Evolutionary conservation across 2,113 vertebrate species (phyloP), one percentile per base, ranked within the genome.

Genomic region (Vidua macroura): DNA sequence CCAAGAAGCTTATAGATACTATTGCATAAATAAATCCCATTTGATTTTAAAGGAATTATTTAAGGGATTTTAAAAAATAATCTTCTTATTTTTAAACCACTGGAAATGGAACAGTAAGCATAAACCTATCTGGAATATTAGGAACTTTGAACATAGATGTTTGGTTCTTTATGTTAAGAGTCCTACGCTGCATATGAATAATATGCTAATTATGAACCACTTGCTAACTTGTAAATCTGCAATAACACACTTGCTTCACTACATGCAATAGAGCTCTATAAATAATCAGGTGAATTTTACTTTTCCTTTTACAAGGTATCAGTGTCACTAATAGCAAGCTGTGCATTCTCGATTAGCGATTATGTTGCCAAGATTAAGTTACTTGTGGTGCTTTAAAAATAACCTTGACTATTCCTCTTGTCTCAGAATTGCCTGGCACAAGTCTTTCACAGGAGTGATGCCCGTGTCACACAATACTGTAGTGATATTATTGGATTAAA

Each of bases 271-370:
- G 59, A 83, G 58, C 66, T 66, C 92, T 94, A 86, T 66, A 94
- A 96, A 92, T 95, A 96, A 93, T 60, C 53, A 94, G 86, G 78
- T 88, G 63, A 93, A 87, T 86, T 92, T 86, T 92, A 90, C 78
- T 90, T 86, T 86, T 93, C 63, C 49, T 63, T 87, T 77, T 84
- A 74, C 72, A 67, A 92, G 77, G 21, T 79, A 94, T 85, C 93
- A 75, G 75, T 92, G 88, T 90, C 91, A 92, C 69, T 92, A 96
- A 95, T 82, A 95, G 88, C 90, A 96, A 93, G 90, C 85, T 95
- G 85, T 90, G 75, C 48, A 25, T 92, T 92, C 92, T 78, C 1
- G 2, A 75, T 75, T 44, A 74, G 73, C 0, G 3, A 52, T 94
- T 92, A 58, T 56, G 69, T 55, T 88, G 55, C 70, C 6, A 6